phyloP scores from a whole-genome alignment of 2,113 vertebrate species.

The Bostrychus sinensis region DNA sequence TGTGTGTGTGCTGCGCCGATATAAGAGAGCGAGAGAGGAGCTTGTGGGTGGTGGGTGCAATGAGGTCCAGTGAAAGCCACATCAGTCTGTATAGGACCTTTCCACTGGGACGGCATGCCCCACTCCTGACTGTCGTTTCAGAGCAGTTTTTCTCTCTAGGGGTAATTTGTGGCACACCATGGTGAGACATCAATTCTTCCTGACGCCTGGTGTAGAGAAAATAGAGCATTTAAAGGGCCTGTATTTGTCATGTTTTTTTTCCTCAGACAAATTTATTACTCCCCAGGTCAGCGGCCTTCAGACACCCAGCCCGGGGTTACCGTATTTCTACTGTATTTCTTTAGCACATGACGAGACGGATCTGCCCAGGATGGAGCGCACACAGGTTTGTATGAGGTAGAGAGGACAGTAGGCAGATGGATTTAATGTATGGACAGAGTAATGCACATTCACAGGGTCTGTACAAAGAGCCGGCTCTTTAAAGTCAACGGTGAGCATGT shows the following conservation, averaged over 20 bases:
- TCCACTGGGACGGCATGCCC: slow-evolving; percentile 56
- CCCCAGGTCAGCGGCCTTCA: slow-evolving; percentile 46
- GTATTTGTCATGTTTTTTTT: slow-evolving; percentile 71
- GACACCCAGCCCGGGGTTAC: slow-evolving; percentile 30
- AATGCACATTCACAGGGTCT: too few relatives aligned
- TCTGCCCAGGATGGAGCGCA: not conserved
- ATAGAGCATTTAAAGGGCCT: slow-evolving; percentile 70
- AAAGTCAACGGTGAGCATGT: too few relatives aligned
- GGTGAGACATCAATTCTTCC: slow-evolving; percentile 68
- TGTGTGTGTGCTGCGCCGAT: slow-evolving; percentile 38
- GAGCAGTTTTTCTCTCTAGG: slow-evolving; percentile 60
- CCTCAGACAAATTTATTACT: slow-evolving; percentile 64
- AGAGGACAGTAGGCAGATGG: not conserved
- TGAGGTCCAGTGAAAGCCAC: slow-evolving; percentile 52
- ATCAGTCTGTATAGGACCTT: slow-evolving; percentile 58
- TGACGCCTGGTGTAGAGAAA: slow-evolving; percentile 64
- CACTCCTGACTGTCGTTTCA: slow-evolving; percentile 47
- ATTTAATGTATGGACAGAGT: too few relatives aligned
- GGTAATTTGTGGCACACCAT: slow-evolving; percentile 64
- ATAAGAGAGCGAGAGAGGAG: slow-evolving; percentile 25
- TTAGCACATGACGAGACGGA: slow-evolving; percentile 16
- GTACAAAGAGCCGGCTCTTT: too few relatives aligned
- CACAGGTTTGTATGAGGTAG: not conserved
- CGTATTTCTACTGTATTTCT: slow-evolving; percentile 49
- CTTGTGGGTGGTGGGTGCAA: slow-evolving; percentile 52